phyloP scores from a whole-genome alignment of 2,888 invertebrate species.

The Orthosia gothica region DNA sequence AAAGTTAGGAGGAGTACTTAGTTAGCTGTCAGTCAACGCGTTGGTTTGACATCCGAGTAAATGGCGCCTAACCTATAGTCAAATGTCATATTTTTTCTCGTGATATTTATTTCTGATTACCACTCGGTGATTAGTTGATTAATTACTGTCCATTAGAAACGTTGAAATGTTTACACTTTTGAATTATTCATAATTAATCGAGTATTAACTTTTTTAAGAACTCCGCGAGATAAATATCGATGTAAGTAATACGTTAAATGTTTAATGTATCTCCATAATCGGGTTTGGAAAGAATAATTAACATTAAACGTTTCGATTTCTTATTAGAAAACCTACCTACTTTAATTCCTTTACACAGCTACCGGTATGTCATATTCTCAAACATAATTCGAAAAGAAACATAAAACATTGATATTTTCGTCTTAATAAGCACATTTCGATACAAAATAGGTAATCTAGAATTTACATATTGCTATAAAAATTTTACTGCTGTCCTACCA shows the following conservation, averaged over 20 bases:
- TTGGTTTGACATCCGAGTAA: slow-evolving; percentile 32
- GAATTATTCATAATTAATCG: slow-evolving; percentile 60
- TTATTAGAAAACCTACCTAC: slow-evolving; percentile 36
- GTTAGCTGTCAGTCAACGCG: slow-evolving; percentile 42
- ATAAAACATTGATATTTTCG: slow-evolving; percentile 53
- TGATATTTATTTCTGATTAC: slow-evolving; percentile 50
- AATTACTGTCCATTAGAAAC: slow-evolving; percentile 53
- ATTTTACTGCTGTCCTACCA: slow-evolving; percentile 64
- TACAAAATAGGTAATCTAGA: slow-evolving; percentile 63
- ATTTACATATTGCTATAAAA: slow-evolving; percentile 67
- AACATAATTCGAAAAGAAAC: slow-evolving; percentile 41
- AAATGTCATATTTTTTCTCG: slow-evolving; percentile 20
- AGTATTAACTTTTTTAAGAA: slow-evolving; percentile 43
- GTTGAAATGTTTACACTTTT: slow-evolving; percentile 50
- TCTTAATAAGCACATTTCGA: slow-evolving; percentile 58
- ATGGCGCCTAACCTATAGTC: slow-evolving; percentile 32
- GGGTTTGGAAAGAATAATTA: slow-evolving; percentile 36
- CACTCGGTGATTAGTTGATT: slow-evolving; percentile 57
- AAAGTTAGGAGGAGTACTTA: slow-evolving; percentile 21
- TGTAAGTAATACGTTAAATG: slow-evolving; percentile 32
- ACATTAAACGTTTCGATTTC: slow-evolving; percentile 30
- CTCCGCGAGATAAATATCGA: slow-evolving; percentile 41
- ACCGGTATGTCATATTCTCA: slow-evolving; percentile 35
- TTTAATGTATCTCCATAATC: slow-evolving; percentile 27
- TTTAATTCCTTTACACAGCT: slow-evolving; percentile 47